A percentile compares a stretch with the other conserved stretches of the same genome.
phyloP scores from a whole-genome alignment of 2,888 invertebrate species.

The Macaria notata region DNA sequence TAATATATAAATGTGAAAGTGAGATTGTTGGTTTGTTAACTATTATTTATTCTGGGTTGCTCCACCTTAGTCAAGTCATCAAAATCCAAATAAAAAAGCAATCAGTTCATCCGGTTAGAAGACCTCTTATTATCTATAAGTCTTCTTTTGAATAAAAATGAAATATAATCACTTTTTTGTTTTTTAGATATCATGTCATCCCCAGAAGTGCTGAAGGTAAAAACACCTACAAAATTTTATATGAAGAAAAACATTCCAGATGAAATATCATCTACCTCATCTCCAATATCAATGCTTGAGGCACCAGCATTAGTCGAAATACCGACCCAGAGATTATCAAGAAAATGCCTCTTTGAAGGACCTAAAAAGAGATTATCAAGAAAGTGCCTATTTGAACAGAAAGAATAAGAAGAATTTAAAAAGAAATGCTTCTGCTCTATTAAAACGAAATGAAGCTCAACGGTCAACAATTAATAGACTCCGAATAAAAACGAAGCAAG shows the following conservation, averaged over 20 bases:
- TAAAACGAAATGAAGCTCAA: slow-evolving; percentile 10
- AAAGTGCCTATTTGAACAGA: slow-evolving; percentile 17
- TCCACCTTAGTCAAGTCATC: no score
- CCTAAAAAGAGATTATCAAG: slow-evolving; percentile 17
- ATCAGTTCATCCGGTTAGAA: no score
- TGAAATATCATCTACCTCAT: slow-evolving; percentile 3
- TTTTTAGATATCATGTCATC: neutral
- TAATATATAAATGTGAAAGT: no score
- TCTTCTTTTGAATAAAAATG: neutral
- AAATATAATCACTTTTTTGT: neutral
- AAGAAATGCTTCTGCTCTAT: slow-evolving; percentile 9
- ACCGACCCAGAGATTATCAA: slow-evolving; percentile 12
- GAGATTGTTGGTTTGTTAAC: no score
- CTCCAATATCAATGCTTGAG: neutral
- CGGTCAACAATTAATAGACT: slow-evolving; percentile 1
- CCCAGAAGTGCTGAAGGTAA: slow-evolving; percentile 13
- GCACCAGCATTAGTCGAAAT: slow-evolving; percentile 3
- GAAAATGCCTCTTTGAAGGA: slow-evolving; percentile 14
- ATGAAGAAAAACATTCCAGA: slow-evolving; percentile 7
- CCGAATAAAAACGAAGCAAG: neutral
- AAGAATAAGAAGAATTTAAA: slow-evolving; percentile 11
- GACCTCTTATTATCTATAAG: no score
- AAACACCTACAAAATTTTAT: slow-evolving; percentile 18
- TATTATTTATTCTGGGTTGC: no score
- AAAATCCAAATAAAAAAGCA: no score